These are phyloP conservation scores for Tragelaphus strepsiceros DNA, from an alignment of 2,113 vertebrate species.

Conservation along the genomic window DNA sequence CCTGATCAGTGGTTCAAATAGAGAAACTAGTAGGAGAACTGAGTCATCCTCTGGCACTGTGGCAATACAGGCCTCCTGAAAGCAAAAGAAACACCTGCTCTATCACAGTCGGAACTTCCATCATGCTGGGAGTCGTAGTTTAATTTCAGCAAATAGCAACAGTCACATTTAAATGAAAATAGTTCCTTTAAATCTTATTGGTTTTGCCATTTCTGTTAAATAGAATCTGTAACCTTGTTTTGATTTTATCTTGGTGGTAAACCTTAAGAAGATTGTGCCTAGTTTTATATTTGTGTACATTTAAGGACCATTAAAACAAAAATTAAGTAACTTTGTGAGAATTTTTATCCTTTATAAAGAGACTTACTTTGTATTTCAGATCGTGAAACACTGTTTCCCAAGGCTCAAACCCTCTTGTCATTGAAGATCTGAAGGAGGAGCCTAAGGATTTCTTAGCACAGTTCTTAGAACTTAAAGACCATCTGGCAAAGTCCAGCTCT, in stretches of 20 bases:
- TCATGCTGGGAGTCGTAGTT: not conserved
- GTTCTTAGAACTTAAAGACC: not conserved
- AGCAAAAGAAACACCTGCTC: not conserved
- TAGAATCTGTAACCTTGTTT: slow-evolving; percentile 27
- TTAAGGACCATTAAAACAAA: not conserved
- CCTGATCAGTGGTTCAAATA: not conserved
- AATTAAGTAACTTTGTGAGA: slow-evolving; percentile 24
- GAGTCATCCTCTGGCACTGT: not conserved
- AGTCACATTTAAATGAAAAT: not conserved
- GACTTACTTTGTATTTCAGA: not conserved
- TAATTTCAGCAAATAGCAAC: not conserved
- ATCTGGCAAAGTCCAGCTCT: not conserved
- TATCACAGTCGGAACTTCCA: not conserved
- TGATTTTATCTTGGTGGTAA: not conserved
- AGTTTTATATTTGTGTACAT: not conserved
- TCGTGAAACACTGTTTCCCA: not conserved
- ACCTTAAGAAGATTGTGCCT: not conserved
- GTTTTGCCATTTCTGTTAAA: slow-evolving; percentile 18
- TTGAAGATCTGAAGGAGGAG: not conserved
- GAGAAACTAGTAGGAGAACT: slow-evolving; percentile 4
- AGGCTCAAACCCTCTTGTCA: not conserved
- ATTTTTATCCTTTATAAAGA: slow-evolving; percentile 34
- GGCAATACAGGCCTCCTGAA: not conserved
- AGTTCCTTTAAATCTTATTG: not conserved
- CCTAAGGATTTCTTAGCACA: not conserved